Percentiles rank a stretch among this genome's conserved stretches.
phyloP scores from a whole-genome alignment of 2,888 invertebrate genomes.

The Coenonympha glycerion region DNA sequence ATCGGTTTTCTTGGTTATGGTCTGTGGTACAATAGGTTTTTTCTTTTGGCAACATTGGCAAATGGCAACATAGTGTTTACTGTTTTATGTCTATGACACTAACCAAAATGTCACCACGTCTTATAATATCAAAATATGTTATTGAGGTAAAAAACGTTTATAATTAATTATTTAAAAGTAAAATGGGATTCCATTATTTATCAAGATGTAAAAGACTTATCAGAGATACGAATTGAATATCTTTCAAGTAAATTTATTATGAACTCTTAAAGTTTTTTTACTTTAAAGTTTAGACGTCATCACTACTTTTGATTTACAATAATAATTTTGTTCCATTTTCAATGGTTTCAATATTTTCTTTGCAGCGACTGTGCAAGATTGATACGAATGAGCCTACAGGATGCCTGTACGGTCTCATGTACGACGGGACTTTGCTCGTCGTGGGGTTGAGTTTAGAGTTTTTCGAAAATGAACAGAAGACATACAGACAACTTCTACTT shows the following conservation, averaged over 20 bases:
- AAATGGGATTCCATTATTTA: not conserved
- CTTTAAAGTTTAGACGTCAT: conserved; percentile 56
- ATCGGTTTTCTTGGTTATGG: too few relatives aligned
- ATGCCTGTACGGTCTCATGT: conserved; percentile 84
- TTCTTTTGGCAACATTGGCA: conserved; percentile 28
- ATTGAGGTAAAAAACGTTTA: conserved; percentile 76
- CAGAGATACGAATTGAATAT: not conserved
- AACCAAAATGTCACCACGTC: conserved; percentile 81
- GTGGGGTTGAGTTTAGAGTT: conserved; percentile 81
- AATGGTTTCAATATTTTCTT: conserved; percentile 17
- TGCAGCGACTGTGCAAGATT: conserved; percentile 80
- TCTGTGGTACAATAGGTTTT: conserved; percentile 9
- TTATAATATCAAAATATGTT: conserved; percentile 82
- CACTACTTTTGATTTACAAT: conserved; percentile 12
- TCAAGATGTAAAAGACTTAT: not conserved
- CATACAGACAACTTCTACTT: conserved; percentile 73
- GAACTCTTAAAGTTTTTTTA: not conserved
- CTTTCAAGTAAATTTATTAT: not conserved
- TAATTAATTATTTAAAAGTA: conserved; percentile 10
- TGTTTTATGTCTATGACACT: too few relatives aligned
- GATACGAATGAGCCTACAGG: conserved; percentile 79
- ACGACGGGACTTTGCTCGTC: conserved; percentile 81
- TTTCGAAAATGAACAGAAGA: conserved; percentile 72
- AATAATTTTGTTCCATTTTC: conserved; percentile 5
- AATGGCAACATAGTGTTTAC: too few relatives aligned